phyloP scores from a whole-genome alignment of 1,140 invertebrate genomes.

The Solenopsis invicta region DNA sequence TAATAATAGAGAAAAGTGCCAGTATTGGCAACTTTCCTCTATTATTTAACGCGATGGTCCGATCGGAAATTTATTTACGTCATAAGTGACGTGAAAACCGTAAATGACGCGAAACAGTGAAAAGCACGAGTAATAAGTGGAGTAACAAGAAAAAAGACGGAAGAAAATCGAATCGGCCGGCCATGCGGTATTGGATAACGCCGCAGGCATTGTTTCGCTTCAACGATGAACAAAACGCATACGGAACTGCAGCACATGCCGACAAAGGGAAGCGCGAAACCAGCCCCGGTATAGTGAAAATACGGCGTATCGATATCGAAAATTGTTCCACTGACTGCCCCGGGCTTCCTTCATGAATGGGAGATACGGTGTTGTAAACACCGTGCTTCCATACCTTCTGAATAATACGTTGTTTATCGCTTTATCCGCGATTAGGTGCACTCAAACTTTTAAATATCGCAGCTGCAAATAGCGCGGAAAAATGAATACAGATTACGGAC shows the following conservation, averaged over 20 bases:
- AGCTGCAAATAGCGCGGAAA: not conserved
- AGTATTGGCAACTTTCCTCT: too few species aligned
- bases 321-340: slow-evolving; percentile 57
- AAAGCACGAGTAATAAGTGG: slow-evolving; percentile 42
- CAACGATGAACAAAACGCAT: slow-evolving; percentile 62
- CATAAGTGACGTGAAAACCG: not conserved
- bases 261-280: slow-evolving; percentile 65
- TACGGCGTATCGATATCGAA: slow-evolving; percentile 57
- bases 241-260: slow-evolving; percentile 35
- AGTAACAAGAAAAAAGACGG: slow-evolving; percentile 40
- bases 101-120: slow-evolving; percentile 11
- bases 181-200: slow-evolving; percentile 57
- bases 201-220: slow-evolving; percentile 66
- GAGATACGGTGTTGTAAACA: slow-evolving; percentile 46
- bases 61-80: slow-evolving; percentile 1
- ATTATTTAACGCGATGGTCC: not conserved
- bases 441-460: not conserved
- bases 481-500: not conserved
- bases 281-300: slow-evolving; percentile 19
- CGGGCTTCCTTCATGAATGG: slow-evolving; percentile 45
- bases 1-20: too few species aligned
- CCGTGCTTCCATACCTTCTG: not conserved
- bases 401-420: slow-evolving; percentile 38
- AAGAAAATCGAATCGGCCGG: slow-evolving; percentile 61
- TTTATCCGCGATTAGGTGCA: slow-evolving; percentile 8